These are phyloP conservation scores for Triplophysa tibetana DNA, from an alignment of 2,113 vertebrate genomes.

Conservation along the genomic window DNA sequence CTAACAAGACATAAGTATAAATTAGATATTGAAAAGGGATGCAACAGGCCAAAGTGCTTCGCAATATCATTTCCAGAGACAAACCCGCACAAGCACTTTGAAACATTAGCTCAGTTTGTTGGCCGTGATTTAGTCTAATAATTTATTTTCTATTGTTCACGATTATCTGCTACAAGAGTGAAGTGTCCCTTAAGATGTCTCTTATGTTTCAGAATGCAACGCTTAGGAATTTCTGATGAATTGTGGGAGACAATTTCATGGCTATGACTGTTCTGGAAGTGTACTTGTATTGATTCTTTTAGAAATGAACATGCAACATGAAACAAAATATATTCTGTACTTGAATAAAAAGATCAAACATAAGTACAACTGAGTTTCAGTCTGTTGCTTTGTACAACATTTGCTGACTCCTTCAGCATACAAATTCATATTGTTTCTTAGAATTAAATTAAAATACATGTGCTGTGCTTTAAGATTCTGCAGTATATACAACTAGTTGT, in stretches of 20 bases:
- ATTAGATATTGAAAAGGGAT: constrained; percentile 40
- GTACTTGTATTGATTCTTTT: constrained; percentile 49
- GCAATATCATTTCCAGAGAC: constrained; percentile 50
- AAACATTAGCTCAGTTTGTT: constrained; percentile 55
- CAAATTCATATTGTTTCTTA: background rate
- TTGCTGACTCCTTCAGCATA: background rate
- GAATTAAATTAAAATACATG: too few species aligned
- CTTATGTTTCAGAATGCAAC: constrained; percentile 20
- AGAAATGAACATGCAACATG: constrained; percentile 52
- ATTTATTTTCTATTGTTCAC: constrained; percentile 35
- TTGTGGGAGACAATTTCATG: constrained; percentile 50
- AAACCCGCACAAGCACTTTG: constrained; percentile 77
- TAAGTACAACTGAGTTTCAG: constrained; percentile 18
- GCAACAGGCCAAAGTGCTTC: constrained; percentile 53
- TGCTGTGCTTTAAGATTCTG: too few species aligned
- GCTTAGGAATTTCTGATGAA: constrained; percentile 17
- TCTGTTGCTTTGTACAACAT: background rate
- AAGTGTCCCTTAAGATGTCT: constrained; percentile 22
- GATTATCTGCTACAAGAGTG: constrained; percentile 9
- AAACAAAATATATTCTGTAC: constrained; percentile 54
- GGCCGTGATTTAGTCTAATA: constrained; percentile 39
- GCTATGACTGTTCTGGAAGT: constrained; percentile 54
- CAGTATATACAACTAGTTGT: too few species aligned
- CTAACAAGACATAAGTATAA: constrained; percentile 44
- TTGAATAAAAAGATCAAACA: constrained; percentile 56